Base-by-base conservation (phyloP, 2,113 vertebrate genomes). In the Pelecanoides urinatrix region DNA sequence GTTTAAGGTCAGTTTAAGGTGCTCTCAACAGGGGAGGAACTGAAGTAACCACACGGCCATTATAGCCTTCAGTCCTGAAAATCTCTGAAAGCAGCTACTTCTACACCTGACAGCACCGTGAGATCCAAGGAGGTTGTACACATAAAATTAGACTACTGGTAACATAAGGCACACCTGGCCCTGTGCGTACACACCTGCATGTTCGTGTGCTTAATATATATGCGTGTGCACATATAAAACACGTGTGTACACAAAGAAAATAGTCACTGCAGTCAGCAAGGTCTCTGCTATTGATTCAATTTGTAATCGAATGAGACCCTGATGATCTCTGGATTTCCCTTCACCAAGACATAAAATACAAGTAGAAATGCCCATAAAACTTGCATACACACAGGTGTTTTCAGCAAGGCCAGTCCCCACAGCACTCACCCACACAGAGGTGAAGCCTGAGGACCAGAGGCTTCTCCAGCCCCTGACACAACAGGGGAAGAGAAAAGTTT, bases 301-400 rank as follows among this genome's bases (percentile, higher is more conserved):
- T 9, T 45, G n/a, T 29, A 68, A 6, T 20, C 2, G 1, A 32
- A 29, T 6, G 21, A n/a, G 27, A 40, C 14, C 40, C 26, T 6
- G 45, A 3, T 4, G 5, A 13, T 2, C 0, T 2, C 74, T 27
- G 44, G 32, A 6, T 6, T n/a, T 21, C 32, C 45, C 44, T 67
- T 44, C 32, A n/a, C 5, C 13, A 22, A 0, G 2, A 22, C 1
- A 18, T 32, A 25, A 45, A 29, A 17, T 1, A 7, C 23, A 25
- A 40, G 4, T 3, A 63, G n/a, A 32, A 52, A 56, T 9, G 6
- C 10, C 77, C 23, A 7, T 7, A 6, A 12, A 52, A 40, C 55
- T 10, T 29, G 19, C 26, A 16, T 0, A 23, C 10, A 3, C 18
- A 4, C 9, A 2, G 6, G 0, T 4, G 9, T 16, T 66, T 40